These are phyloP conservation scores for Papilio protenor DNA, from an alignment of 2,888 invertebrate genomes.

Conservation along the genomic window DNA sequence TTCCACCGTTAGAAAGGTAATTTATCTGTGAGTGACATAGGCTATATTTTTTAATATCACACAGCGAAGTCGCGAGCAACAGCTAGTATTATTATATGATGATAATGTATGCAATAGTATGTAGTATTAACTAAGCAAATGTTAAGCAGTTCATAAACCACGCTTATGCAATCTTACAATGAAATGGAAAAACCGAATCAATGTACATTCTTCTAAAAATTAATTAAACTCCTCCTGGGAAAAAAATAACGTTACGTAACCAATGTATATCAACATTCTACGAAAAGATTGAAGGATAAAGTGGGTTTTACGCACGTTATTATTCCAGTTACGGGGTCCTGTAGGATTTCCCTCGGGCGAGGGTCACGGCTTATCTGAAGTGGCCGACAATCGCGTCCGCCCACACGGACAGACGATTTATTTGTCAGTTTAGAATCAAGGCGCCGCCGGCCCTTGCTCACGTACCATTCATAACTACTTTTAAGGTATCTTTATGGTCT, in stretches of 20 bases:
- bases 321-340: constrained; percentile 6
- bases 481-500: constrained; percentile 50
- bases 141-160: neutral
- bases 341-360: constrained; percentile 44
- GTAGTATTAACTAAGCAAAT: neutral
- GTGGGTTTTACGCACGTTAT: constrained; percentile 27
- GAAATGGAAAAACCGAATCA: neutral
- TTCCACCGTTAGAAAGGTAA: too few relatives aligned
- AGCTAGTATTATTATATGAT: too few relatives aligned
- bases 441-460: constrained; percentile 57
- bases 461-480: constrained; percentile 46
- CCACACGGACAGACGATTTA: constrained; percentile 69
- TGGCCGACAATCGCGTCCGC: constrained; percentile 64
- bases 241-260: constrained; percentile 10
- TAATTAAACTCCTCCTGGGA: neutral
- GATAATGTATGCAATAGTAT: too few relatives aligned
- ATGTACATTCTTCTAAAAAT: neutral
- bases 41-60: too few relatives aligned
- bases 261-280: neutral
- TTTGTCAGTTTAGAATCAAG: constrained; percentile 58
- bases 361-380: constrained; percentile 58
- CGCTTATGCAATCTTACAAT: neutral
- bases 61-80: too few relatives aligned
- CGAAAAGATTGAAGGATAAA: constrained; percentile 7
- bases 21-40: too few relatives aligned